Conservation (phyloP, 2,113 vertebrate species). For the Elaphurus davidianus region DNA sequence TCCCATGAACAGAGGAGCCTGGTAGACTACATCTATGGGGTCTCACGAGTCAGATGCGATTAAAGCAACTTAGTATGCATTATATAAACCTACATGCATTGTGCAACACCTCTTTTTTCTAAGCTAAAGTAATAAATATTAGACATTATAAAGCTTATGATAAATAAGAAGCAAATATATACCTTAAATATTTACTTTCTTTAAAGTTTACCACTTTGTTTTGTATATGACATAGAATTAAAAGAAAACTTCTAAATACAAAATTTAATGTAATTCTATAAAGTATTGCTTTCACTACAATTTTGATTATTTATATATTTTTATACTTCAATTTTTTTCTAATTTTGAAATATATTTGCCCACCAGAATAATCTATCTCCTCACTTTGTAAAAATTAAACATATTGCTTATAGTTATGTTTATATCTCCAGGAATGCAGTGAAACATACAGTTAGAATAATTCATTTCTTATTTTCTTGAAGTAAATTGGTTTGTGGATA, state of each 20-base stretch:
- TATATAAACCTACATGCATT: not conserved
- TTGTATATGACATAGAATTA: not conserved
- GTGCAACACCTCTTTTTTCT: not conserved
- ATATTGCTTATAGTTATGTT: not conserved
- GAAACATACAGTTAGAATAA: not conserved
- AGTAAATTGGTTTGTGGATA: not conserved
- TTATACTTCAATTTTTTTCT: not conserved
- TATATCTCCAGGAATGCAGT: not conserved
- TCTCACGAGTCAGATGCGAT: accelerated
- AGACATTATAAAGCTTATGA: not conserved
- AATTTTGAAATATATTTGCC: not conserved
- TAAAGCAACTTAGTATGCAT: not conserved
- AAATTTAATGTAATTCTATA: not conserved
- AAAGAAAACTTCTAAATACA: not conserved
- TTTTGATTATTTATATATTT: not conserved
- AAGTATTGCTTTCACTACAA: not conserved
- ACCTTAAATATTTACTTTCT: not conserved
- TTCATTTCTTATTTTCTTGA: not conserved
- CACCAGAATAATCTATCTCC: not conserved
- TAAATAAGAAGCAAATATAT: not conserved
- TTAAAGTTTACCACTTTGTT: not conserved
- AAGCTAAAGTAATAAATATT: not conserved
- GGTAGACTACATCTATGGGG: not conserved
- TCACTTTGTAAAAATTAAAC: not conserved
- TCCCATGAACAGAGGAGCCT: not conserved